phyloP scores from a whole-genome alignment of 2,113 vertebrate species.

The Speoplatyrhinus poulsoni region DNA sequence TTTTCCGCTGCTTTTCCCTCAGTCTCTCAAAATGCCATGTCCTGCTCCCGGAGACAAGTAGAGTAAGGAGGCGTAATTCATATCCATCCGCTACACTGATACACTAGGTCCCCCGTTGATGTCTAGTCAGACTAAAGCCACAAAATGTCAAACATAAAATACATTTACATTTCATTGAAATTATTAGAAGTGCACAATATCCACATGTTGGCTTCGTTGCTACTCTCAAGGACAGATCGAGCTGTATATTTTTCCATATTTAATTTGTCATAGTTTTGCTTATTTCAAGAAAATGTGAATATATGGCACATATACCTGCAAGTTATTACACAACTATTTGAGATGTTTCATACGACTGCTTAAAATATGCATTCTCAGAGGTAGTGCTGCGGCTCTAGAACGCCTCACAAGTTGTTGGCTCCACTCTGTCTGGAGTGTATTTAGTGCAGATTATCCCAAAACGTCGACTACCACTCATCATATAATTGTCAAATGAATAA shows the following conservation, averaged over 20 bases:
- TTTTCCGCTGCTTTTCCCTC: conserved; percentile 41
- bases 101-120: conserved; percentile 40
- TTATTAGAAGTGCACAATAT: too few species aligned
- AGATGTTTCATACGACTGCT: neutral
- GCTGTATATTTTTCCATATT: too few species aligned
- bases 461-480: too few species aligned
- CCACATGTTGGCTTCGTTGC: too few species aligned
- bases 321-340: conserved; percentile 7
- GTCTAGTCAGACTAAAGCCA: neutral
- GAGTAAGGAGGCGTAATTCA: conserved; percentile 61
- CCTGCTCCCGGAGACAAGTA: conserved; percentile 69
- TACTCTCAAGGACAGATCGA: too few species aligned
- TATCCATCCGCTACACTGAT: conserved; percentile 74
- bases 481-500: too few species aligned
- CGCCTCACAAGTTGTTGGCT: conserved; percentile 77
- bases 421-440: conserved; percentile 72
- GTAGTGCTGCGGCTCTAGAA: conserved; percentile 71
- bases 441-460: conserved; percentile 1
- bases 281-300: too few species aligned
- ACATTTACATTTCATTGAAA: too few species aligned
- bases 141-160: too few species aligned
- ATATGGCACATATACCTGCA: conserved; percentile 33
- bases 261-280: too few species aligned
- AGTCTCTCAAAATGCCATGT: conserved; percentile 51
- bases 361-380: conserved; percentile 33